Percentiles rank a stretch among this genome's conserved stretches.
These are phyloP conservation scores for Andricus curvator DNA, from an alignment of 2,888 invertebrate genomes.

Conservation along the genomic window DNA sequence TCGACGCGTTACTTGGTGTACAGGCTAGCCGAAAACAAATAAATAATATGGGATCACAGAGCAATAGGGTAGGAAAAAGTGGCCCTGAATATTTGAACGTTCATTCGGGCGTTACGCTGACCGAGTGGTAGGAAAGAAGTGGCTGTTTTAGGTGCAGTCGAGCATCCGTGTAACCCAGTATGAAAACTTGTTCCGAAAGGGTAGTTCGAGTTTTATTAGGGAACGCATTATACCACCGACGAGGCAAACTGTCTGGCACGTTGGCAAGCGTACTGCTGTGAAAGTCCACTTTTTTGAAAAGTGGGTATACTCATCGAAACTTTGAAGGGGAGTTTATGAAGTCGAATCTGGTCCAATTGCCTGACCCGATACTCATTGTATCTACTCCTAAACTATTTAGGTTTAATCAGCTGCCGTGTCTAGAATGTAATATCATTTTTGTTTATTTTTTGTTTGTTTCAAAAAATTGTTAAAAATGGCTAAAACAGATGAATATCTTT, in stretches of 20 bases:
- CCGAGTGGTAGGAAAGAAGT: constrained; percentile 55
- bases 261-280: constrained; percentile 43
- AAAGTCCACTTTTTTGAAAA: constrained; percentile 36
- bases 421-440: no score
- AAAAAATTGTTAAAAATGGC: no score
- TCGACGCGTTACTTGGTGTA: constrained; percentile 46
- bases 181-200: constrained; percentile 41
- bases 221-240: constrained; percentile 49
- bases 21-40: constrained; percentile 64
- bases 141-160: constrained; percentile 43
- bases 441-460: no score
- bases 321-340: constrained; percentile 4
- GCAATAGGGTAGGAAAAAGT: constrained; percentile 46
- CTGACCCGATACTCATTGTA: background rate
- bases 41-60: constrained; percentile 62
- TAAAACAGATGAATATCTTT: no score
- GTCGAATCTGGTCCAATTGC: background rate
- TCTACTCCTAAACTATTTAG: background rate
- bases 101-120: constrained; percentile 59
- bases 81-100: constrained; percentile 64
- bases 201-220: constrained; percentile 52
- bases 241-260: constrained; percentile 44
- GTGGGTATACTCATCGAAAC: constrained; percentile 18
- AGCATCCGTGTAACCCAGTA: constrained; percentile 48
- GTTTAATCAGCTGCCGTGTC: background rate